Evolutionary conservation across 1,140 invertebrate species (phyloP), one percentile per base, ranked within the genome.

Genomic region (Cyclina sinensis): DNA sequence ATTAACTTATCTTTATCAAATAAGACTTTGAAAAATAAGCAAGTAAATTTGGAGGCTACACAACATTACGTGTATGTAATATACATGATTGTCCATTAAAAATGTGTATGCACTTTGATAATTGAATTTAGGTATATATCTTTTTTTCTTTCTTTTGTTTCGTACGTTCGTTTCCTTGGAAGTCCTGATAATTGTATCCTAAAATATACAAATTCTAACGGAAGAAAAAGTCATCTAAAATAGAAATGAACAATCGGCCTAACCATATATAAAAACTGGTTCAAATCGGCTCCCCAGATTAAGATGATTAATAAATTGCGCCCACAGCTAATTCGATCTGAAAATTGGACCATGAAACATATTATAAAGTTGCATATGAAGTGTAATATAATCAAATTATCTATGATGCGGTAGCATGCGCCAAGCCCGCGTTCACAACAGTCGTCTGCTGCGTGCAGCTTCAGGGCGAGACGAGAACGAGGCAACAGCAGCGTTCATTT

Each of bases 401-500:
- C 24, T 16, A 27, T 16, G 39, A 37, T 73, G 73, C 9, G 73
- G 43, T 48, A 48, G 16, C 35, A 76, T 35, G 57, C 65, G 70
- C 70, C 70, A 74, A 74, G 70, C 70, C 43, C 48, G 43, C 43
- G 43, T 74, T 74, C 70, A 24, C n/a, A 48, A 27, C n/a, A 76
- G 39, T 78, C 46, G 74, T 78, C 46, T 78, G 74, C 46, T 57
- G 37, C n/a, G 7, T 51, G 48, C 30, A 14, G 74, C 74, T 70
- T 39, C 65, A 54, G 46, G 74, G 74, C 14, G 46, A 51, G 21
- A 12, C 30, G 30, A 48, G 73, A 51, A 51, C 48, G 46, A 35
- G 24, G 21, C 48, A 74, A 48, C 70, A 74, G 39, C 70, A 18
- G 70, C n/a, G 24, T 48, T 74, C 70, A 78, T 51, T 51, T 32